Evolutionary conservation across 2,888 invertebrate species (phyloP).

Genomic region (Halictus ligatus): DNA sequence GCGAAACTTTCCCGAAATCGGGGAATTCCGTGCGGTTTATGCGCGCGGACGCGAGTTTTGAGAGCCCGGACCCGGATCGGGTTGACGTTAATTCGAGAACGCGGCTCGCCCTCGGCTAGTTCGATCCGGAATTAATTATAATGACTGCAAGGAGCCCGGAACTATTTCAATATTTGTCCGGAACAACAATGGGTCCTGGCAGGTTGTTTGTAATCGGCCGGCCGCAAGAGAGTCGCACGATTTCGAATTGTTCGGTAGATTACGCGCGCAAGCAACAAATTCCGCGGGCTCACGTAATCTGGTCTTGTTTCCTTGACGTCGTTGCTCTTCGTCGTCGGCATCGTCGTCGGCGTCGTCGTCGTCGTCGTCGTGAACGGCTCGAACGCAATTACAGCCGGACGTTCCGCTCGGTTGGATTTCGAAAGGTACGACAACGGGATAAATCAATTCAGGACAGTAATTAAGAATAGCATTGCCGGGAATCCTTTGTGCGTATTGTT

Average conservation of each 20-base stretch:
- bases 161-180: constrained; percentile 49
- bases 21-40: not conserved
- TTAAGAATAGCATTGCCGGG: constrained; percentile 20
- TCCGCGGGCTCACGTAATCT: constrained; percentile 30
- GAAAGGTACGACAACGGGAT: not conserved
- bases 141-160: constrained; percentile 12
- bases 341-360: not conserved
- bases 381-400: constrained; percentile 1
- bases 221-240: constrained; percentile 20
- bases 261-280: constrained; percentile 41
- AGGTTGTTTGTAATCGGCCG: constrained; percentile 25
- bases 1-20: not conserved
- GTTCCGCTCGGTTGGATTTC: not conserved
- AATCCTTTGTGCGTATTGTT: not conserved
- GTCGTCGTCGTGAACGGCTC: not conserved
- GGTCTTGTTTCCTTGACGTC: not conserved
- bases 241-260: constrained; percentile 43
- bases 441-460: constrained; percentile 25
- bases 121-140: constrained; percentile 32
- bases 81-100: constrained; percentile 18
- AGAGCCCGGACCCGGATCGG: not conserved
- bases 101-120: constrained; percentile 1
- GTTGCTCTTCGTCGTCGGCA: not conserved
- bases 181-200: not conserved
- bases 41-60: not conserved